Evolutionary conservation across 2,797 vertebrate genomes (phyloP), one percentile per base, ranked within the genome.

Genomic region (Notoglanidium macrostoma): DNA sequence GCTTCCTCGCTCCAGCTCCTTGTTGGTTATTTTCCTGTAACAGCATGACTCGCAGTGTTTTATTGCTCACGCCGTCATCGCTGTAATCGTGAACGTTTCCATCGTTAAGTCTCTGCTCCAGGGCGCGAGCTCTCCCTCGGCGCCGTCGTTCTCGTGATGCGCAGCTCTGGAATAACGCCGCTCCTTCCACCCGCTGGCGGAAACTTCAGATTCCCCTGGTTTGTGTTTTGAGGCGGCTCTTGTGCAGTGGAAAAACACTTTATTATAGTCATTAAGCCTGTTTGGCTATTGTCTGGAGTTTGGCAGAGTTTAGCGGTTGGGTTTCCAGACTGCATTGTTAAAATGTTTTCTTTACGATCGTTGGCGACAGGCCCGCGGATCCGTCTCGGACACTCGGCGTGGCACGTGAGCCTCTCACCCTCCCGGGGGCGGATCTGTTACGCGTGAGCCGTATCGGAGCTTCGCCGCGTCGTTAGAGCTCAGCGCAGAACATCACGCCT

Each of bases 271-370:
- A 70, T 80, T 73, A 57, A 29, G 68, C 67, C 29, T 55, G 44
- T 54, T 86, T 78, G 83, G 84, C 19, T 87, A 49, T 89, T 73
- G 89, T 81, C 74, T 78, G 57, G 85, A 44, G 86, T 49, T 89
- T 90, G 87, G 80, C 90, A 79, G 83, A 57, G 57, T 70, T 80
- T 44, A 17, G 63, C 32, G 54, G 46, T 67, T 80, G 29, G 26
- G 68, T 84, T 83, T 86, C 85, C 82, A 61, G 85, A 73, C 82
- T 72, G 67, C 82, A 49, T 79, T 78, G 76, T 91, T 91, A 86
- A 86, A 86, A 44, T 70, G 32, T 87, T 86, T 17, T 44, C 70
- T 90, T 91, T 87, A 81, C 90, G 84, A 86, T 89, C 79, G 44
- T 78, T 77, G 49, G 54, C 86, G n/a, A 40, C 23, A 0, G 17